Conservation (phyloP, 2,113 vertebrate species). For the Monopterus albus region DNA sequence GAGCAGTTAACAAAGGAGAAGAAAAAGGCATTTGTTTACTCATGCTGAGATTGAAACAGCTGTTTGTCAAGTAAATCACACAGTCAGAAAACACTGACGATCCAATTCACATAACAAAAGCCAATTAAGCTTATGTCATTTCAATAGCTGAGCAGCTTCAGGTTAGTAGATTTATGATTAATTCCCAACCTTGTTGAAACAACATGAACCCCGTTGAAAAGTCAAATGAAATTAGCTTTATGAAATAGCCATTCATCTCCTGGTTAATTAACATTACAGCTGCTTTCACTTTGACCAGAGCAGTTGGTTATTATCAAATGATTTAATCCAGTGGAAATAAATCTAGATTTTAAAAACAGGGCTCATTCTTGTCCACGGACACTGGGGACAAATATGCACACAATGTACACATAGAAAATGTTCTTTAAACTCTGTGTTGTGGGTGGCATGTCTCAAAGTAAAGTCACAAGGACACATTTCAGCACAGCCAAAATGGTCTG, state of each 20-base stretch:
- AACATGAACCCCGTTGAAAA: slow-evolving; percentile 21
- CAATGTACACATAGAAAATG: not conserved
- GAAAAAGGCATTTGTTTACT: slow-evolving; percentile 42
- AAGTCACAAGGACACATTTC: slow-evolving; percentile 6
- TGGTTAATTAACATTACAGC: slow-evolving; percentile 50
- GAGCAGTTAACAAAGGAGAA: slow-evolving; percentile 25
- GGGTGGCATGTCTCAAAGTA: not conserved
- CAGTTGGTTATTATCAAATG: slow-evolving; percentile 29
- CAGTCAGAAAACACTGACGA: slow-evolving; percentile 32
- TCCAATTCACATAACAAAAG: slow-evolving; percentile 27
- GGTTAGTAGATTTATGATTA: slow-evolving; percentile 33
- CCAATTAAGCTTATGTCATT: slow-evolving; percentile 30
- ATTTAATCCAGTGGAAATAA: slow-evolving; percentile 41
- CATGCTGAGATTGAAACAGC: slow-evolving; percentile 26
- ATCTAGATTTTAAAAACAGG: not conserved
- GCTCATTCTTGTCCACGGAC: not conserved
- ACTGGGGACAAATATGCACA: not conserved
- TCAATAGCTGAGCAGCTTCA: slow-evolving; percentile 4
- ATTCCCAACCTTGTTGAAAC: slow-evolving; percentile 6
- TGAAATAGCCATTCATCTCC: slow-evolving; percentile 41
- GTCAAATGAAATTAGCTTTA: slow-evolving; percentile 40
- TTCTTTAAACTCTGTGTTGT: not conserved
- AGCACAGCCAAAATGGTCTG: not conserved
- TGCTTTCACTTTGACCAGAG: slow-evolving; percentile 18
- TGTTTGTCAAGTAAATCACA: slow-evolving; percentile 36